Base-by-base conservation (phyloP, 2,797 vertebrate genomes). In the Hemitrygon akajei region DNA sequence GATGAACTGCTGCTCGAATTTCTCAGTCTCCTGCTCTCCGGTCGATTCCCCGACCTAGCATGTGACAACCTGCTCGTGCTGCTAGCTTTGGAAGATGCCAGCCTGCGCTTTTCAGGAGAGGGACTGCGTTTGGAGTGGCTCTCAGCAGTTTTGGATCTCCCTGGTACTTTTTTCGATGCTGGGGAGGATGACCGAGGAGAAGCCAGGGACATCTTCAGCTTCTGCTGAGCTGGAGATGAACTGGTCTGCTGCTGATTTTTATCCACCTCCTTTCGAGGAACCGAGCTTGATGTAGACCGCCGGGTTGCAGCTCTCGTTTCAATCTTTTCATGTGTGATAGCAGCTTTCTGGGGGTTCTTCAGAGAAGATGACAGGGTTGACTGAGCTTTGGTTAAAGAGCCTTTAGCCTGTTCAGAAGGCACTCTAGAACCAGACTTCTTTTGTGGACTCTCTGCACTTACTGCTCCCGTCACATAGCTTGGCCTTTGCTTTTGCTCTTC, bases 1-100 rank as follows among this genome's bases (percentile, higher is more conserved):
- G 99, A 99, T 14, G 98, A 98, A 94, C 97, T 98, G 95, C 97
- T 97, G 95, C 97, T 98, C 93, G 97, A 97, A 94, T 98, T 99
- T 94, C 98, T 96, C 27, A 98, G 96, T 0, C 98, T 97, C 94
- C 94, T 97, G 95, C 96, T 95, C 18, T 99, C 98, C 0, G 91
- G 94, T 0, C 96, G 95, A 94, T 95, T 94, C 1, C 98, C 96
- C 30, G 95, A 94, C 96, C 95, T 97, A 0, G 97, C 94, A 94
- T 97, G 97, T 56, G 97, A 96, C 30, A 96, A 94, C n/a, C 97
- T 97, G 0, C 96, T 95, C 0, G 95, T 95, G 58, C 94, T 96
- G 69, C 95, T 95, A 66, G 97, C 96, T 58, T 97, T 97, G 0
- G 97, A 97, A 82, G 95, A 95, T 89, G 95, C 94, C 86, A 95